Evolutionary conservation across 1,140 invertebrate genomes (phyloP).

Genomic region (Vollenhovia emeryi): DNA sequence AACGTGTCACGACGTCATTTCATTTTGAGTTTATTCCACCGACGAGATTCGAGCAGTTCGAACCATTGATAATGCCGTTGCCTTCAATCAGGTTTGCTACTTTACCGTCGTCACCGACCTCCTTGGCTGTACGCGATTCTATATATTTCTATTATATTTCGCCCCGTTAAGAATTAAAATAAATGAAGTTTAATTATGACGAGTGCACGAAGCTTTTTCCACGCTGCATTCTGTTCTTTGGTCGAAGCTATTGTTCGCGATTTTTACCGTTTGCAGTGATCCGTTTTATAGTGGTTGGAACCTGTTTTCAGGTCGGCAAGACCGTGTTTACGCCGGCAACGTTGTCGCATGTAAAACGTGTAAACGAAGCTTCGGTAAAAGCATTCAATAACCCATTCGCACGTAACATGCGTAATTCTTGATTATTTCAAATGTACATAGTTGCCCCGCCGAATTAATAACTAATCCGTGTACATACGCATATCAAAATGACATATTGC

Average conservation of each 20-base stretch:
- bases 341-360: not conserved
- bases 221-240: not conserved
- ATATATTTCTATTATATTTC: not conserved
- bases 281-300: not conserved
- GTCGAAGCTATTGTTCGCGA: not conserved
- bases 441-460: too few relatives aligned
- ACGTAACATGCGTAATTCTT: too few relatives aligned
- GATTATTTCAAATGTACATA: too few relatives aligned
- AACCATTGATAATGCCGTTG: constrained; percentile 35
- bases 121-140: not conserved
- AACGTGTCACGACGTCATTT: constrained; percentile 42
- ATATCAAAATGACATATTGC: too few relatives aligned
- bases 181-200: constrained; percentile 73
- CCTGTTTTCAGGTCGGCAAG: not conserved
- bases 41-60: not conserved
- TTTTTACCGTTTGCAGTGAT: constrained; percentile 23
- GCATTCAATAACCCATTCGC: not conserved
- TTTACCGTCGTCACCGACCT: not conserved
- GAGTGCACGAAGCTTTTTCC: not conserved
- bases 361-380: constrained; percentile 8
- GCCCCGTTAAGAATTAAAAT: constrained; percentile 55
- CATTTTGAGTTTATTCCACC: constrained; percentile 24
- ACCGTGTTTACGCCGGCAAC: not conserved
- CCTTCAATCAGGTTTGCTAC: constrained; percentile 38
- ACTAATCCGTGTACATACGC: too few relatives aligned